Conservation (phyloP, 2,797 vertebrate genomes). For the Anas capensis region DNA sequence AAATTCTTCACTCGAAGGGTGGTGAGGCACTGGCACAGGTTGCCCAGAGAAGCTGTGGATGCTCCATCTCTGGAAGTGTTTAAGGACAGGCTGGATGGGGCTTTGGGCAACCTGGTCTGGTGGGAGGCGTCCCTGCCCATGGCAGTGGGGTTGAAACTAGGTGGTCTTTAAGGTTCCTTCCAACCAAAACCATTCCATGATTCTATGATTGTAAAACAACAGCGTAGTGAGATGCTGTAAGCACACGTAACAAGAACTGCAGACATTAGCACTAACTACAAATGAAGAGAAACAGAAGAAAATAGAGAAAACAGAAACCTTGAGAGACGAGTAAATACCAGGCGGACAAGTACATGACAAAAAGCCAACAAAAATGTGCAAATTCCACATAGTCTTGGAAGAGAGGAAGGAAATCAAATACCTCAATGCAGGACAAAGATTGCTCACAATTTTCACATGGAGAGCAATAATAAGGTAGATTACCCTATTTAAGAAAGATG, state of each 20-base stretch:
- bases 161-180: no score
- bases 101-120: no score
- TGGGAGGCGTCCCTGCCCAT: no score
- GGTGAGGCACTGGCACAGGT: no score
- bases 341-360: not conserved
- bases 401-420: not conserved
- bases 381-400: not conserved
- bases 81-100: no score
- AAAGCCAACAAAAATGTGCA: not conserved
- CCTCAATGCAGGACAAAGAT: not conserved
- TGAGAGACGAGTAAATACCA: not conserved
- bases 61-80: no score
- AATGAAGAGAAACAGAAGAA: not conserved
- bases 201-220: not conserved
- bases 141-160: no score
- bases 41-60: no score
- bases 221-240: rapidly evolving
- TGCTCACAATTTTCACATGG: not conserved
- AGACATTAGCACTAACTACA: not conserved
- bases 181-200: no score
- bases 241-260: not conserved
- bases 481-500: not conserved
- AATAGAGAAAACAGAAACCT: not conserved
- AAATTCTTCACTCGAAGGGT: no score
- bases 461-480: not conserved